Conservation (phyloP, 1,140 invertebrate genomes). For the Trichonephila inaurata region DNA sequence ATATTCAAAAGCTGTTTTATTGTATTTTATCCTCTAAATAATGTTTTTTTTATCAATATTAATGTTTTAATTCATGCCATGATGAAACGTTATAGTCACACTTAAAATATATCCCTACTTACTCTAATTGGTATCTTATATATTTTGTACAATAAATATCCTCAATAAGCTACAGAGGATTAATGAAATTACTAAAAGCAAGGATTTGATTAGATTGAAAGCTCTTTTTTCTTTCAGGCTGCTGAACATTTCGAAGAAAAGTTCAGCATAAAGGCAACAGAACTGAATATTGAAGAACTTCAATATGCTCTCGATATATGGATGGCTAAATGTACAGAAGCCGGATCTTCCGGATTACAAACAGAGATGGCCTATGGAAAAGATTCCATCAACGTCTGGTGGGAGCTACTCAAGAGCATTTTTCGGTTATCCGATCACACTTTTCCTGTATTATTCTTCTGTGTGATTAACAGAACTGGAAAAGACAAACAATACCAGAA, state of each 20-base stretch:
- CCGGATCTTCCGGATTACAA: background rate
- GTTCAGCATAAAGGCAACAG: background rate
- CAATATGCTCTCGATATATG: slow-evolving; percentile 28
- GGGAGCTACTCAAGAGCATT: slow-evolving; percentile 83
- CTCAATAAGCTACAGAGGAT: too few species aligned
- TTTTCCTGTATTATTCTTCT: slow-evolving; percentile 89
- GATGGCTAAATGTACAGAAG: background rate
- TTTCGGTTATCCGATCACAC: slow-evolving; percentile 90
- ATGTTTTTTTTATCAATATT: too few species aligned
- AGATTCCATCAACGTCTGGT: slow-evolving; percentile 76
- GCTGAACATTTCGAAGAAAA: slow-evolving; percentile 17
- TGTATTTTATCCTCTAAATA: too few species aligned
- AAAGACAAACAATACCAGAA: slow-evolving; percentile 37
- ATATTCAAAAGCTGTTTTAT: too few species aligned
- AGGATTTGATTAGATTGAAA: too few species aligned
- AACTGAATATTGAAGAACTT: slow-evolving; percentile 43
- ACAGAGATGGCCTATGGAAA: background rate
- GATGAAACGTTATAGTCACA: too few species aligned
- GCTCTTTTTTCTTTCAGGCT: background rate
- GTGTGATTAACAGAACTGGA: slow-evolving; percentile 85
- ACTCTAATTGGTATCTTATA: too few species aligned
- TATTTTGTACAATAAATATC: too few species aligned
- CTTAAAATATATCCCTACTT: too few species aligned
- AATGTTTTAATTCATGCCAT: too few species aligned
- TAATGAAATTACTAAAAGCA: too few species aligned